phyloP scores from a whole-genome alignment of 1,140 invertebrate genomes.

The Nilaparvata lugens region DNA sequence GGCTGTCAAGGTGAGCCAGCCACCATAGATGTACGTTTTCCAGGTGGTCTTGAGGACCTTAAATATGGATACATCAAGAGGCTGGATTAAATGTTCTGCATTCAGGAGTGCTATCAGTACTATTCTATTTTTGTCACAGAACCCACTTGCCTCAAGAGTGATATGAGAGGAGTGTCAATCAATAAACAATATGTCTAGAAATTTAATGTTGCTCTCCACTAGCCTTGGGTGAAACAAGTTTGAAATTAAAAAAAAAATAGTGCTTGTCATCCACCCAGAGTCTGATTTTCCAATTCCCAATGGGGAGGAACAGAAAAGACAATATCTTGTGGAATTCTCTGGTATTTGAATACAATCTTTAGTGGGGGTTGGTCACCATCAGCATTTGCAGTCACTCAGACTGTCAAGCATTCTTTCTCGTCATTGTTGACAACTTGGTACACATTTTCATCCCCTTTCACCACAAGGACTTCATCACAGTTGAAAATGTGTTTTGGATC shows the following conservation, averaged over 20 bases:
- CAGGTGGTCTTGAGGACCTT: no score
- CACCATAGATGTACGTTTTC: no score
- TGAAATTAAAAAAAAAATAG: constrained; percentile 35
- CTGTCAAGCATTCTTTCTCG: constrained; percentile 21
- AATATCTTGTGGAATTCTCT: constrained; percentile 29
- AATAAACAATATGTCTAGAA: no score
- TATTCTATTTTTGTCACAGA: no score
- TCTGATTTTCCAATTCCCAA: constrained; percentile 34
- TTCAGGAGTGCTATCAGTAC: no score
- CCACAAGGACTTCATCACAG: constrained; percentile 19
- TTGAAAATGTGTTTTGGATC: constrained; percentile 20
- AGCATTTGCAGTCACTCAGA: constrained; percentile 13
- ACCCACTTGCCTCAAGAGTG: no score
- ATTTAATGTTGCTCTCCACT: no score
- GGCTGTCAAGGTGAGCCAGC: no score
- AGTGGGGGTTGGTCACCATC: constrained; percentile 11
- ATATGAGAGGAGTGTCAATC: no score
- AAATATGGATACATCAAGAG: no score
- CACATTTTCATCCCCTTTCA: constrained; percentile 14
- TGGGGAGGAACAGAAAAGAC: constrained; percentile 25
- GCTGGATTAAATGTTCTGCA: no score
- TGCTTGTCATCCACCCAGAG: constrained; percentile 15
- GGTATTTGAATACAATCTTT: constrained; percentile 14
- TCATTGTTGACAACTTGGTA: constrained; percentile 11
- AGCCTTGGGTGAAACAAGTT: constrained; percentile 35